Base-by-base conservation (phyloP, 2,888 invertebrate species). In the Drosophila falleni region DNA sequence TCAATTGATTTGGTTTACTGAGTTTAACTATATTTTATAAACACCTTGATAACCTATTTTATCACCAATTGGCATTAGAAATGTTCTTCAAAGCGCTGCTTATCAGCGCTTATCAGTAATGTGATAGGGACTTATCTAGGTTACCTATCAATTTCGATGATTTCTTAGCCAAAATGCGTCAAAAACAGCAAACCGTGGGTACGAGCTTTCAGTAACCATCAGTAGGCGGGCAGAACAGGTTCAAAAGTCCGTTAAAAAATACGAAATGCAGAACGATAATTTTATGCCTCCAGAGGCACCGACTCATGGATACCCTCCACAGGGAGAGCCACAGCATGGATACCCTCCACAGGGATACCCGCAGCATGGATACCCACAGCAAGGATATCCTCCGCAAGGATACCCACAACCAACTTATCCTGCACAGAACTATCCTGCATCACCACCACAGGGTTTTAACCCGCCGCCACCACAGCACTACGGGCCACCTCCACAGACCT, bases 261-360 rank as follows among this genome's bases (percentile, higher is more conserved):
- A 10, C 33, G 50, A 31, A 47, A 84, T 84, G 86, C 60, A 85
- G 47, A 89, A 80, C 87, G 87, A 83, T 2, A 89, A 68, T 41
- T 60, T 54, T 63, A 10, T 51, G 16, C 47, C 67, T 23, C 64
- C 83, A 23, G 50, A 55, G 15, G 29, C 64, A n/a, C 56, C 71
- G 23, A 0, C 44, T 10, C 54, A 63, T 63, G 71, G 67, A 5
- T 86, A 61, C 37, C 46, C 68, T 46, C 33, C 59, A 0, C 44
- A 15, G 1, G 5, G 26, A 31, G 31, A 31, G 4, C 35, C 56
- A 15, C 59, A 61, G 37, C 42, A 29, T 19, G 60, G 61, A n/a
- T 50, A 65, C 11, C 58, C 58, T 8, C 51, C 31, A 35, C 71
- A 23, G 2, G 74, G 58, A 10, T 66, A 75, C n/a, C 70, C 61